Evolutionary conservation across 2,888 invertebrate genomes (phyloP).

Genomic region (Lasioglossum calceatum): DNA sequence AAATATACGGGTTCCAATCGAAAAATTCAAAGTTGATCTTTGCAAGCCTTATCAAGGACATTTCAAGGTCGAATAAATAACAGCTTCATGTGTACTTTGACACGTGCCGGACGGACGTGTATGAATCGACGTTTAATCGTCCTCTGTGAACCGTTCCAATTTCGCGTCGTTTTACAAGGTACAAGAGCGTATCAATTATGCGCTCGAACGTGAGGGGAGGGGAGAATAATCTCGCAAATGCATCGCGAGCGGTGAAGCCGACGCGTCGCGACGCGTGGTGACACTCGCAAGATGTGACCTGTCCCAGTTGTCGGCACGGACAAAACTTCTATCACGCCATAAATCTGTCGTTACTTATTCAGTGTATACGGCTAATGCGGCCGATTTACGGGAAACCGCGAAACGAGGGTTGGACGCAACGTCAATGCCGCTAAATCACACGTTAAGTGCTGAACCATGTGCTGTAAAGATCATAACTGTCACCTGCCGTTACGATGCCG

Average conservation of each 20-base stretch:
- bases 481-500: conserved; percentile 41
- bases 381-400: conserved; percentile 52
- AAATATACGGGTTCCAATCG: no score
- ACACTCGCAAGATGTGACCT: background rate
- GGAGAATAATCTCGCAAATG: background rate
- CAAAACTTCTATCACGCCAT: conserved; percentile 39
- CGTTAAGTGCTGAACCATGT: conserved; percentile 60
- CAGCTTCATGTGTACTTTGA: no score
- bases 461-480: conserved; percentile 59
- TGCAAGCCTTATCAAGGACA: no score
- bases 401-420: conserved; percentile 37
- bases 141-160: background rate
- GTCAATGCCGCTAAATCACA: conserved; percentile 59
- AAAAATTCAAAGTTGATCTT: no score
- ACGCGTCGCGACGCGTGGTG: background rate
- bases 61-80: no score
- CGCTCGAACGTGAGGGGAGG: background rate
- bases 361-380: conserved; percentile 36
- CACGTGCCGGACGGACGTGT: no score
- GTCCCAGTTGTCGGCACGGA: background rate
- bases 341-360: conserved; percentile 57
- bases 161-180: background rate
- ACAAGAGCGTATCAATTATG: background rate
- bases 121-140: background rate
- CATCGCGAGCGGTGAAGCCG: background rate